A percentile compares a stretch with the other conserved stretches of the same genome.
These are phyloP conservation scores for Ochotona curzoniae DNA, from an alignment of 2,113 vertebrate genomes.

Conservation along the genomic window DNA sequence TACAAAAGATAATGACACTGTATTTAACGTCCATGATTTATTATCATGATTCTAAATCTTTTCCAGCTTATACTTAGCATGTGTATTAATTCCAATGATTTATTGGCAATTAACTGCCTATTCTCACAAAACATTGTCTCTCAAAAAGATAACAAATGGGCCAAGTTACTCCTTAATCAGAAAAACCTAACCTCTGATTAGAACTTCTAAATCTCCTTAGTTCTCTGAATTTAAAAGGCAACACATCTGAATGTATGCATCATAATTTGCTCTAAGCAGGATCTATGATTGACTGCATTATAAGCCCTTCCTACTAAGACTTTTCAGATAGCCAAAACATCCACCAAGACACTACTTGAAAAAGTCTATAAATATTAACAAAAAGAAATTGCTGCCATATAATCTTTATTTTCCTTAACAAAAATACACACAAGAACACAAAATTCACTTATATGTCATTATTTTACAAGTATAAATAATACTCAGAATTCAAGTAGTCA, in stretches of 20 bases:
- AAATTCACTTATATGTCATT: slow-evolving; percentile 84
- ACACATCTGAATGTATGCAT: slow-evolving; percentile 41
- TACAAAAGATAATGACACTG: slow-evolving; percentile 7
- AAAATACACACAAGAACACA: slow-evolving; percentile 87
- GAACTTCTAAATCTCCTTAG: slow-evolving; percentile 36
- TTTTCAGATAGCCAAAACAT: slow-evolving; percentile 58
- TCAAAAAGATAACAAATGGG: slow-evolving; percentile 60
- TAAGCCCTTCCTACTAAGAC: slow-evolving; percentile 44
- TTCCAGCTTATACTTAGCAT: slow-evolving; percentile 41
- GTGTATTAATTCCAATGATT: slow-evolving; percentile 36
- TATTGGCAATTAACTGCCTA: slow-evolving; percentile 42
- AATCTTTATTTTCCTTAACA: slow-evolving; percentile 89
- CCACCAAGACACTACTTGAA: slow-evolving; percentile 54
- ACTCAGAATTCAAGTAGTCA: slow-evolving; percentile 89
- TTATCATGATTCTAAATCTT: slow-evolving; percentile 1
- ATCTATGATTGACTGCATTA: neutral
- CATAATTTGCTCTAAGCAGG: slow-evolving; percentile 45
- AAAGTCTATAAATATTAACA: slow-evolving; percentile 68
- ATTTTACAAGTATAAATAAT: slow-evolving; percentile 90
- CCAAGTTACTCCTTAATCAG: slow-evolving; percentile 43
- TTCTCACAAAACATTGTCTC: slow-evolving; percentile 40
- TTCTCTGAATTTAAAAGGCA: slow-evolving; percentile 46
- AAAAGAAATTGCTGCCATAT: slow-evolving; percentile 80
- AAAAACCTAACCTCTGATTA: slow-evolving; percentile 56
- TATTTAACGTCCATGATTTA: slow-evolving; percentile 36